Evolutionary conservation across 2,113 vertebrate species (phyloP).

Genomic region (Anser cygnoides): DNA sequence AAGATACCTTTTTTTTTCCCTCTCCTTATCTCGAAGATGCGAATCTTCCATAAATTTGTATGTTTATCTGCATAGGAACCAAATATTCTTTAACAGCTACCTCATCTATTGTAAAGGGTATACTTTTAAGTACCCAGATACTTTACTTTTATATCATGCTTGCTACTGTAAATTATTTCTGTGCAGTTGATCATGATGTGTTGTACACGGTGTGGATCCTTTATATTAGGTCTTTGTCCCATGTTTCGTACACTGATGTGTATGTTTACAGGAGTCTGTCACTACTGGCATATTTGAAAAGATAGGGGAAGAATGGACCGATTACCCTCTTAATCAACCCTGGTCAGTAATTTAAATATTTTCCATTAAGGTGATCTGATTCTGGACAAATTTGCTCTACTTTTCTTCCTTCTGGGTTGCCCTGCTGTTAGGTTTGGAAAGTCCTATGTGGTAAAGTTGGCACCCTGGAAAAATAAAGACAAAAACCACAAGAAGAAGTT

Average conservation of each 20-base stretch:
- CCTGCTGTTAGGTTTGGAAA: slow-evolving; percentile 70
- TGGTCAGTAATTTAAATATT: slow-evolving; percentile 66
- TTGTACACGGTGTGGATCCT: not conserved
- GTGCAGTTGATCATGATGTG: not conserved
- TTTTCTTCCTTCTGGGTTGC: slow-evolving; percentile 47
- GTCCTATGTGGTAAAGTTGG: slow-evolving; percentile 72
- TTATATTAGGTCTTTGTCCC: not conserved
- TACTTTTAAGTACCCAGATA: not conserved
- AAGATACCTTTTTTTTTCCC: not conserved
- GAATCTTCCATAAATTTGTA: not conserved
- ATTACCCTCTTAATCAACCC: not conserved
- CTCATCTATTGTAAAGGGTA: not conserved
- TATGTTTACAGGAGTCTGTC: not conserved
- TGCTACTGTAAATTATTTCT: not conserved
- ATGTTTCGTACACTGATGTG: not conserved
- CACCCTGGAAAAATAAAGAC: slow-evolving; percentile 77
- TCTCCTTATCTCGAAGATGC: not conserved
- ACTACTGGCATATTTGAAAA: not conserved
- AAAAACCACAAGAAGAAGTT: slow-evolving; percentile 80
- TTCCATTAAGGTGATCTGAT: slow-evolving; percentile 29
- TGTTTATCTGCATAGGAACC: not conserved
- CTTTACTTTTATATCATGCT: not conserved
- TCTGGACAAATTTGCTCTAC: slow-evolving; percentile 50
- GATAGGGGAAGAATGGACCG: not conserved
- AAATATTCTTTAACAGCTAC: not conserved